These are phyloP conservation scores for Platygyra sinensis DNA, from an alignment of 64 coral and sea anemone genomes.

Conservation along the genomic window DNA sequence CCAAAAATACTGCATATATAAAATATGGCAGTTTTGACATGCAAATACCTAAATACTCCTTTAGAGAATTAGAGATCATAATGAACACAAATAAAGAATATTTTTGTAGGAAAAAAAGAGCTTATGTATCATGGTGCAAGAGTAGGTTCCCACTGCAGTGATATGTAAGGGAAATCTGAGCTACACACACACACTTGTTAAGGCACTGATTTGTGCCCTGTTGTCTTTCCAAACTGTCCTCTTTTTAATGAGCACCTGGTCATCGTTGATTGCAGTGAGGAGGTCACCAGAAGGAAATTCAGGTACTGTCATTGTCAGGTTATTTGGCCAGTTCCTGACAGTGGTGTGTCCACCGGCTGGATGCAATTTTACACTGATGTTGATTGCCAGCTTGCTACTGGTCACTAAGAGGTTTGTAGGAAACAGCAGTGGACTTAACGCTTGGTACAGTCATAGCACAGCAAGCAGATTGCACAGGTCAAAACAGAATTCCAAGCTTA, in stretches of 20 bases:
- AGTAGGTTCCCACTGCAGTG: neutral
- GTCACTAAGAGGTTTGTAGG: slow-evolving; percentile 30
- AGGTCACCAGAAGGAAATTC: slow-evolving; percentile 35
- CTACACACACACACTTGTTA: slow-evolving; percentile 45
- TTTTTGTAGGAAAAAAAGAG: no score
- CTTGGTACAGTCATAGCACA: neutral
- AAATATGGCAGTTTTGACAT: no score
- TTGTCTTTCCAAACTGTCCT: slow-evolving; percentile 54
- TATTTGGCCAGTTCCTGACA: slow-evolving; percentile 27
- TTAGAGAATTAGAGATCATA: no score
- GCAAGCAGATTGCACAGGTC: no score
- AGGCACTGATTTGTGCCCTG: slow-evolving; percentile 48
- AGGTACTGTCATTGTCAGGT: slow-evolving; percentile 29
- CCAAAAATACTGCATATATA: no score
- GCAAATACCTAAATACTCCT: no score
- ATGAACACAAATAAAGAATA: no score
- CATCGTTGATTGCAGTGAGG: slow-evolving; percentile 46
- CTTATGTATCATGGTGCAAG: no score
- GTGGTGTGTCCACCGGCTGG: slow-evolving; percentile 4
- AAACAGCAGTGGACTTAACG: slow-evolving; percentile 29
- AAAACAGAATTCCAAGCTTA: no score
- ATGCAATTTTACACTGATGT: slow-evolving; percentile 13
- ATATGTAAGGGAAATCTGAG: neutral
- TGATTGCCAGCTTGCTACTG: slow-evolving; percentile 1
- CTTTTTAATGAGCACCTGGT: slow-evolving; percentile 53